Base-by-base conservation (phyloP, 1,140 invertebrate genomes). In the Drosophila ogumai region DNA sequence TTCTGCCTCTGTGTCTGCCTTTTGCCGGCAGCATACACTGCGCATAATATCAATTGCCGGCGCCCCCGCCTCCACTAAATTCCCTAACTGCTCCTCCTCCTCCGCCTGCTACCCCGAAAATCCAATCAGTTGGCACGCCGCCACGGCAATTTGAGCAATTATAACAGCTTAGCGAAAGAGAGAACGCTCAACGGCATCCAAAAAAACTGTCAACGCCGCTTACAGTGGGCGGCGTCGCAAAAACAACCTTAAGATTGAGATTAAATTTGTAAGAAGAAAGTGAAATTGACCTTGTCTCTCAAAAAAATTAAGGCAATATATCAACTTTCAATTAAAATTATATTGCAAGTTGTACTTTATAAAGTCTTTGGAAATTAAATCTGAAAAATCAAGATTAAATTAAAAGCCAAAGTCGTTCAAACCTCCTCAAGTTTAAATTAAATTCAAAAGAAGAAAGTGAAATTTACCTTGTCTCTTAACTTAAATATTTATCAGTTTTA, bases 81-180 rank as follows among this genome's bases (percentile, higher is more conserved):
- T 61, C 43, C 44, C 22, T 8, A n/a, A 17, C 38, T n/a, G 25
- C 19, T 43, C 44, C 52, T 56, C 40, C 25, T 36, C 28, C 19
- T 6, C 28, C 28, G 9, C 60, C 57, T 74, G 74, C 55, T 13
- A 9, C 10, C 36, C 61, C 17, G 6, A 28, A 38, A 65, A 68
- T 49, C 34, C 65, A 65, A 68, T 66, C 65, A 66, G 61, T 68
- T 68, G 82, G 79, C 84, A 63, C 61, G 54, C 81, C 52, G 82
- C 84, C 82, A 86, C 56, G 66, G 63, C 63, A 76, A 79, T 79
- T 88, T 87, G 67, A 76, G 77, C 77, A 86, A 86, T 86, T 88
- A 82, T 82, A 82, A 65, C 84, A 79, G 54, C 61, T 72, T 65
- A 75, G 44, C 32, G 57, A 63, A 73, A 74, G 77, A 81, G 73